phyloP scores from a whole-genome alignment of 2,113 vertebrate genomes.

The Taurulus bubalis region DNA sequence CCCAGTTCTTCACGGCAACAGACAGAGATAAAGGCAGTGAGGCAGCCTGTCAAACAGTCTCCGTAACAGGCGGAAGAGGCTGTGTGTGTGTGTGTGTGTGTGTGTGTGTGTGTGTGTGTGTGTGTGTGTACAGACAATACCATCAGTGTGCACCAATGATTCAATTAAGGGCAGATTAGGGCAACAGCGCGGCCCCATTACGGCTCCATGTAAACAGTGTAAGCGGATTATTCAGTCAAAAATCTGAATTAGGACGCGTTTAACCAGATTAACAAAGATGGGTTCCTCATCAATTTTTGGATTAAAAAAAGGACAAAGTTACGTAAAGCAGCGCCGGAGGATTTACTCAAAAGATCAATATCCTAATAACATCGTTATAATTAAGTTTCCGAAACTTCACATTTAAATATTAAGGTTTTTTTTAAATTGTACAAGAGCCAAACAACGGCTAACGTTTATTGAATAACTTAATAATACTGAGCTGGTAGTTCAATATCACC shows the following conservation, averaged over 20 bases:
- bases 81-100: not conserved
- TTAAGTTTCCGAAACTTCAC: not conserved
- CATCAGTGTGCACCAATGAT: not conserved
- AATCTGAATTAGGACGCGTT: not conserved
- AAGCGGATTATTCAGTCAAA: not conserved
- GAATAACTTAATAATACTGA: not conserved
- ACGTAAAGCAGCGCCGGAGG: not conserved
- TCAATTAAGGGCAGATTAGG: slow-evolving; percentile 8
- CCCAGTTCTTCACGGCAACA: not conserved
- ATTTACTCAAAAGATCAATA: not conserved
- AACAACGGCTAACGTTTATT: too few species aligned
- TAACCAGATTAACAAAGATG: not conserved
- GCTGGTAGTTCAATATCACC: not conserved
- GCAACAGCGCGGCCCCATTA: not conserved
- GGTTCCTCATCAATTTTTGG: not conserved
- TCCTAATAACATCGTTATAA: not conserved
- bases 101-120: not conserved
- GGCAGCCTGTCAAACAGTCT: not conserved
- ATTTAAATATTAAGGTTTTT: not conserved
- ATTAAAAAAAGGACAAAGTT: not conserved
- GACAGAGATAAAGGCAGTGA: slow-evolving; percentile 1
- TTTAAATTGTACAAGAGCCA: not conserved
- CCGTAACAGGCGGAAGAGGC: not conserved
- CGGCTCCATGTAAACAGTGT: not conserved
- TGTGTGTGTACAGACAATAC: not conserved